Percentiles rank a stretch among this genome's conserved stretches.
These are phyloP conservation scores for Helogale parvula DNA, from an alignment of 2,113 vertebrate genomes.

Conservation along the genomic window DNA sequence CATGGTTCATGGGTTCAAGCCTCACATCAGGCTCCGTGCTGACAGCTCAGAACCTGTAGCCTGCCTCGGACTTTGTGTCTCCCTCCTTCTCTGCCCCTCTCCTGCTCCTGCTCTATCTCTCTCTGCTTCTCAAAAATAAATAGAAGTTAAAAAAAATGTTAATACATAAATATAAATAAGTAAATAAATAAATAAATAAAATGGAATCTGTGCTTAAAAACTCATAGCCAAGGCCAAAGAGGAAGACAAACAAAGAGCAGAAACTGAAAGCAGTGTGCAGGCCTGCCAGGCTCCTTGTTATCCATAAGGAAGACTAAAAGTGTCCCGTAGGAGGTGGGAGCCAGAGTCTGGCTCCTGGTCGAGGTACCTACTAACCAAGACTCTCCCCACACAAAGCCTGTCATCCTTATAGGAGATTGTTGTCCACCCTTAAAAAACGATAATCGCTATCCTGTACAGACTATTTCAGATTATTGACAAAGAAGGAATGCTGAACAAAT, in stretches of 20 bases:
- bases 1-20: too few relatives aligned
- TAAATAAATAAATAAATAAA: background rate
- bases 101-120: too few relatives aligned
- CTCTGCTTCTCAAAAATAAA: too few relatives aligned
- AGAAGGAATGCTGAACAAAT: background rate
- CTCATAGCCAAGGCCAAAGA: background rate
- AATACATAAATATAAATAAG: too few relatives aligned
- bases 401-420: background rate
- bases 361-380: background rate
- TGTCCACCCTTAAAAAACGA: background rate
- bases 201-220: background rate
- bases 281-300: background rate
- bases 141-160: too few relatives aligned
- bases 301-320: background rate
- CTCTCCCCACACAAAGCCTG: background rate
- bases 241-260: background rate
- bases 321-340: background rate
- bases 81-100: too few relatives aligned
- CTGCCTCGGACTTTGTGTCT: too few relatives aligned
- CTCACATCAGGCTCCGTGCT: too few relatives aligned
- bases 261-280: background rate
- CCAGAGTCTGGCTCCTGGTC: background rate
- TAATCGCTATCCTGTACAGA: background rate
- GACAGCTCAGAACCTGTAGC: too few relatives aligned
- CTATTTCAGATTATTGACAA: background rate